These are phyloP conservation scores for Theropithecus gelada DNA, from an alignment of 2,113 vertebrate genomes.

Conservation along the genomic window DNA sequence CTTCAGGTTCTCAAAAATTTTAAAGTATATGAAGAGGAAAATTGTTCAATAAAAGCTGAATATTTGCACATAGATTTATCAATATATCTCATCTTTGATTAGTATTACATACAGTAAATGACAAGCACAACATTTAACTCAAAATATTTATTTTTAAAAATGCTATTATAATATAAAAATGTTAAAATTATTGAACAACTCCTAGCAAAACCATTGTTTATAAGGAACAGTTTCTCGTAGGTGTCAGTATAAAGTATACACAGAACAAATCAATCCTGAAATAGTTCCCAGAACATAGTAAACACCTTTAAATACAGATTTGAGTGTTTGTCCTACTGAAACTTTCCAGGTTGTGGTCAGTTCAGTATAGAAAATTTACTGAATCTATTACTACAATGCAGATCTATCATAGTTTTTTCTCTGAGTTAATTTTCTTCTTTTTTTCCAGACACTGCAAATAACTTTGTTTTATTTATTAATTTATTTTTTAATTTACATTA, in stretches of 20 bases:
- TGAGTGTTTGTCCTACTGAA: neutral
- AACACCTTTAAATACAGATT: neutral
- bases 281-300: neutral
- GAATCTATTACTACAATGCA: neutral
- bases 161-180: neutral
- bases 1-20: neutral
- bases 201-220: neutral
- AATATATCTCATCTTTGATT: neutral
- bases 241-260: neutral
- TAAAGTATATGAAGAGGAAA: neutral
- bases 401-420: neutral
- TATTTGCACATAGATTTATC: neutral
- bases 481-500: neutral
- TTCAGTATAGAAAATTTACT: neutral
- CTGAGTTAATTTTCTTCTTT: neutral
- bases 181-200: neutral
- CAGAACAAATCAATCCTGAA: neutral
- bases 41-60: neutral
- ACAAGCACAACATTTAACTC: neutral
- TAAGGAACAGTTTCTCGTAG: neutral
- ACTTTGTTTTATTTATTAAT: neutral
- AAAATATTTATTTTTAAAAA: neutral
- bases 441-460: neutral
- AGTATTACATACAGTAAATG: neutral
- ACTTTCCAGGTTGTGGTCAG: neutral